Evolutionary conservation across 1,140 invertebrate species (phyloP).

Genomic region (Bactericera cockerelli): DNA sequence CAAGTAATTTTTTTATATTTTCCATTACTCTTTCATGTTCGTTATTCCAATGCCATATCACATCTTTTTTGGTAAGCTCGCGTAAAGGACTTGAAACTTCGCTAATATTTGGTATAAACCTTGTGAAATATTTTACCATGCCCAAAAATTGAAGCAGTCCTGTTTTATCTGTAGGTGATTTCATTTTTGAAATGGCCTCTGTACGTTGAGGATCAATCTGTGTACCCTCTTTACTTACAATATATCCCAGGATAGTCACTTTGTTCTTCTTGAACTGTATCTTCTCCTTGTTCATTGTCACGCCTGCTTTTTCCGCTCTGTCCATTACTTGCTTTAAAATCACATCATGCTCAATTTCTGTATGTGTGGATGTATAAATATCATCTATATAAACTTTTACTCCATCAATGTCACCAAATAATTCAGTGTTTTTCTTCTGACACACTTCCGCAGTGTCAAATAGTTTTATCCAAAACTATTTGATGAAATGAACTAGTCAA

Average conservation of each 20-base stretch:
- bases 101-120: conserved; percentile 29
- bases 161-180: conserved; percentile 24
- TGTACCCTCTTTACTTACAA: not conserved
- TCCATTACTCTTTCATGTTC: conserved; percentile 24
- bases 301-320: conserved; percentile 12
- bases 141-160: conserved; percentile 30
- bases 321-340: conserved; percentile 14
- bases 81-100: conserved; percentile 25
- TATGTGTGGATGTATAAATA: not conserved
- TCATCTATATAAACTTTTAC: conserved; percentile 23
- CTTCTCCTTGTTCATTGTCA: conserved; percentile 17
- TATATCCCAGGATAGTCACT: not conserved
- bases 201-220: not conserved
- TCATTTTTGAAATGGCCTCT: conserved; percentile 21
- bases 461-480: conserved; percentile 16
- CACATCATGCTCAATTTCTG: conserved; percentile 13
- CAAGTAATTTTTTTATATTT: conserved; percentile 22
- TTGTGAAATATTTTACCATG: conserved; percentile 27
- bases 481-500: conserved; percentile 19
- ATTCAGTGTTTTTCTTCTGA: conserved; percentile 22
- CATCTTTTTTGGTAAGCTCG: conserved; percentile 25
- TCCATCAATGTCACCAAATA: conserved; percentile 23
- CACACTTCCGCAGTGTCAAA: conserved; percentile 25
- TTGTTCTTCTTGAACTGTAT: not conserved
- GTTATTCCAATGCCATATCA: conserved; percentile 23